A percentile compares a stretch with the other conserved stretches of the same genome.
Conservation (phyloP, 2,797 vertebrate species). For the Thaleichthys pacificus region DNA sequence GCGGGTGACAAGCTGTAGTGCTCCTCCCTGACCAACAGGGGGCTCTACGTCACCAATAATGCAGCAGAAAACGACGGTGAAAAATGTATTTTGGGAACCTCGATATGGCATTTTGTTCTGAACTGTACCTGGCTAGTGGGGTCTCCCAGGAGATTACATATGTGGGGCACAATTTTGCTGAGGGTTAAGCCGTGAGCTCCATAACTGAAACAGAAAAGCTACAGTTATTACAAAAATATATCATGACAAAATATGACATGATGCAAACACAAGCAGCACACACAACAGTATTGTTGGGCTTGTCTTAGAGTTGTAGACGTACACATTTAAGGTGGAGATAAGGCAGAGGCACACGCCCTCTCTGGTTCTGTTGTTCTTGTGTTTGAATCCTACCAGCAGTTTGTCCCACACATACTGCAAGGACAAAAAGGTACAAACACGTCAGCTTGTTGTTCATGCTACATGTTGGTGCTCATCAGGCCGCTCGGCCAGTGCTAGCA, state of each 20-base stretch:
- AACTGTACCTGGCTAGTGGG: conserved; percentile 91
- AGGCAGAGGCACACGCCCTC: conserved; percentile 95
- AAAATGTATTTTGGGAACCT: background rate
- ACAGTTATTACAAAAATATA: background rate
- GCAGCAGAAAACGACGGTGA: background rate
- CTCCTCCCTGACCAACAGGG: conserved; percentile 19
- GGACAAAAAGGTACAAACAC: background rate
- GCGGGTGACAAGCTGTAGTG: background rate
- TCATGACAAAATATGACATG: no score
- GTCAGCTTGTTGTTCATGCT: background rate
- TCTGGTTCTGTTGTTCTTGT: conserved; percentile 94
- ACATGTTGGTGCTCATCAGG: no score
- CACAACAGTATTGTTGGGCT: background rate
- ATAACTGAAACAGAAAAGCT: conserved; percentile 74
- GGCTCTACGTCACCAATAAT: conserved; percentile 6
- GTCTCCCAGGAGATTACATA: conserved; percentile 95
- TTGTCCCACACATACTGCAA: conserved; percentile 93
- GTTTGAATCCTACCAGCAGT: conserved; percentile 95
- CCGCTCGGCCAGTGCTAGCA: no score
- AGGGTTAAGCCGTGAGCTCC: conserved; percentile 96
- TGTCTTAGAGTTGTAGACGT: conserved; percentile 54
- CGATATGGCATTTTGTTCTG: background rate
- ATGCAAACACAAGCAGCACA: background rate
- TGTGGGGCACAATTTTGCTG: conserved; percentile 97
- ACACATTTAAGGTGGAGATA: conserved; percentile 91